Conservation (phyloP, 2,113 vertebrate genomes). For the Megalops atlanticus region DNA sequence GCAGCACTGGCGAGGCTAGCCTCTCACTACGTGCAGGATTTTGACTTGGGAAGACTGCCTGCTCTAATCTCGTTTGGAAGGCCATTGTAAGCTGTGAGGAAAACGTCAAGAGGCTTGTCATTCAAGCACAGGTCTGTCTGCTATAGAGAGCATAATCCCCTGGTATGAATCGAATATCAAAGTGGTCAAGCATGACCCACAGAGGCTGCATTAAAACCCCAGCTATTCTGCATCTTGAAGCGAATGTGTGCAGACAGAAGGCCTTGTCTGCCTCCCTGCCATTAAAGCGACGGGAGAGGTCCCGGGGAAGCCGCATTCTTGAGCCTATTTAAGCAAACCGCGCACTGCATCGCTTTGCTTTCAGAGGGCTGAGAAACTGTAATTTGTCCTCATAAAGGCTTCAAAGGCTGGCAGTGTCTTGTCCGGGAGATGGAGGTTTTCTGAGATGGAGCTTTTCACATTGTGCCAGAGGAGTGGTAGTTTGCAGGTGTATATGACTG, state of each 20-base stretch:
- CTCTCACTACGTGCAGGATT: too few species aligned
- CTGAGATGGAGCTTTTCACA: background rate
- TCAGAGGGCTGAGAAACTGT: slow-evolving; percentile 39
- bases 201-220: slow-evolving; percentile 71
- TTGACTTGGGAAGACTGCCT: slow-evolving; percentile 64
- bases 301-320: background rate
- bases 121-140: slow-evolving; percentile 67
- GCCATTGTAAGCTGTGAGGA: slow-evolving; percentile 69
- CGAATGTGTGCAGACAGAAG: slow-evolving; percentile 64
- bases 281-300: background rate
- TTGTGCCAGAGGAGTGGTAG: slow-evolving; percentile 1
- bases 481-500: slow-evolving; percentile 3
- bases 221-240: slow-evolving; percentile 68
- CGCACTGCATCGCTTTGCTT: slow-evolving; percentile 28
- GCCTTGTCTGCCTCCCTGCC: background rate
- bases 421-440: slow-evolving; percentile 23
- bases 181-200: slow-evolving; percentile 74
- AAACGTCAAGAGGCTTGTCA: slow-evolving; percentile 69
- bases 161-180: slow-evolving; percentile 73
- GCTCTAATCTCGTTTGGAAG: slow-evolving; percentile 75
- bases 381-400: slow-evolving; percentile 27
- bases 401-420: slow-evolving; percentile 7
- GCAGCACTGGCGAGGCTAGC: background rate
- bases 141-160: slow-evolving; percentile 74
- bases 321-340: slow-evolving; percentile 19